phyloP scores from a whole-genome alignment of 1,140 invertebrate species.

The Euglossa dilemma region DNA sequence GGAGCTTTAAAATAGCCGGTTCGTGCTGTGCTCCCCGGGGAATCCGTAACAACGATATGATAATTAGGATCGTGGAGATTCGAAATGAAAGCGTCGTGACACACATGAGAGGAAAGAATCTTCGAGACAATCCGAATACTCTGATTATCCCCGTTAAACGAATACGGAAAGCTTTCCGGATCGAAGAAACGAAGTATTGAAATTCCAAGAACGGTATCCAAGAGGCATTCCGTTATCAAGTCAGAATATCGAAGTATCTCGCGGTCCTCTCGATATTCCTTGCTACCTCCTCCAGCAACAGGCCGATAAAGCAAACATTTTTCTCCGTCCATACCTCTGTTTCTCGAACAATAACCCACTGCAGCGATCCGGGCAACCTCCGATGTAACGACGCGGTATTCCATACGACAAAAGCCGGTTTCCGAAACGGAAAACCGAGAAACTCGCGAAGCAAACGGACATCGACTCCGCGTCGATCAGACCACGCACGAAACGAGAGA shows the following conservation, averaged over 20 bases:
- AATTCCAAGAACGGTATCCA: too few relatives aligned
- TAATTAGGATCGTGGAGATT: background rate
- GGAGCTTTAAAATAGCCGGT: background rate
- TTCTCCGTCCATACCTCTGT: too few relatives aligned
- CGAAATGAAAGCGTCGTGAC: background rate
- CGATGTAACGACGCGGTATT: background rate
- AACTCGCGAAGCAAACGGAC: too few relatives aligned
- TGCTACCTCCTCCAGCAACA: background rate
- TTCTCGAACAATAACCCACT: too few relatives aligned
- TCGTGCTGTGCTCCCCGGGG: background rate
- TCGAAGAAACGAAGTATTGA: too few relatives aligned
- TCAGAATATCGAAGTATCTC: too few relatives aligned
- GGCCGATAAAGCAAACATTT: too few relatives aligned
- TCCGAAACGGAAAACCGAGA: background rate
- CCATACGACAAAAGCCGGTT: too few relatives aligned
- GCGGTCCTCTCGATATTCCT: too few relatives aligned
- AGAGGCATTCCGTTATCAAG: too few relatives aligned
- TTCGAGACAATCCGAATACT: too few relatives aligned
- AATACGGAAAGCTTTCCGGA: background rate
- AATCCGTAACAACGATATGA: background rate
- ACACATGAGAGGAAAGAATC: background rate
- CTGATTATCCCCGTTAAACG: background rate
- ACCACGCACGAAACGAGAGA: background rate
- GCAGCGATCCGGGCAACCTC: background rate
- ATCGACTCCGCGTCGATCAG: background rate